phyloP scores from a whole-genome alignment of 1,140 invertebrate species.

The Meloidogyne exigua region DNA sequence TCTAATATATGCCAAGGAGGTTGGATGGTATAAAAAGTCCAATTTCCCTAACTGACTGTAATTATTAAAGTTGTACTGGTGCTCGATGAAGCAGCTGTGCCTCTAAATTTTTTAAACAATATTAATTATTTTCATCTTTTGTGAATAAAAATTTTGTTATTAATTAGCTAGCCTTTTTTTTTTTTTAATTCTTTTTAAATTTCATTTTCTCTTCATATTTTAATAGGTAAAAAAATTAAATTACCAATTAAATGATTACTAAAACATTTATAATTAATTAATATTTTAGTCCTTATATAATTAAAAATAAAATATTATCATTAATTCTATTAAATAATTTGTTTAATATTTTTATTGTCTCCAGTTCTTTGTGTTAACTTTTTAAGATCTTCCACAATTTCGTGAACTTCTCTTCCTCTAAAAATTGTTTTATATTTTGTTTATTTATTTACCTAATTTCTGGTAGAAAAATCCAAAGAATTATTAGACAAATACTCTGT shows the following conservation, averaged over 20 bases:
- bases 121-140: too few relatives aligned
- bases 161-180: too few relatives aligned
- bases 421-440: neutral
- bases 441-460: neutral
- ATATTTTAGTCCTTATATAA: too few relatives aligned
- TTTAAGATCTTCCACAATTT: conserved; percentile 28
- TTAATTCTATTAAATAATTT: too few relatives aligned
- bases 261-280: too few relatives aligned
- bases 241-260: too few relatives aligned
- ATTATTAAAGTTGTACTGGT: neutral
- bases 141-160: too few relatives aligned
- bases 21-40: neutral
- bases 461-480: conserved; percentile 22
- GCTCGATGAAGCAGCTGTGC: neutral
- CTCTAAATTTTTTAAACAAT: neutral
- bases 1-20: neutral
- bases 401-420: conserved; percentile 20
- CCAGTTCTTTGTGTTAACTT: neutral
- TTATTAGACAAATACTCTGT: conserved; percentile 3
- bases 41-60: neutral
- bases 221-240: too few relatives aligned
- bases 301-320: too few relatives aligned
- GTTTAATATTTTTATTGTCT: too few relatives aligned
- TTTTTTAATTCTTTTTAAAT: too few relatives aligned
- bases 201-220: too few relatives aligned